Evolutionary conservation across 1,140 invertebrate genomes (phyloP).

Genomic region (Kradibia gibbosae): DNA sequence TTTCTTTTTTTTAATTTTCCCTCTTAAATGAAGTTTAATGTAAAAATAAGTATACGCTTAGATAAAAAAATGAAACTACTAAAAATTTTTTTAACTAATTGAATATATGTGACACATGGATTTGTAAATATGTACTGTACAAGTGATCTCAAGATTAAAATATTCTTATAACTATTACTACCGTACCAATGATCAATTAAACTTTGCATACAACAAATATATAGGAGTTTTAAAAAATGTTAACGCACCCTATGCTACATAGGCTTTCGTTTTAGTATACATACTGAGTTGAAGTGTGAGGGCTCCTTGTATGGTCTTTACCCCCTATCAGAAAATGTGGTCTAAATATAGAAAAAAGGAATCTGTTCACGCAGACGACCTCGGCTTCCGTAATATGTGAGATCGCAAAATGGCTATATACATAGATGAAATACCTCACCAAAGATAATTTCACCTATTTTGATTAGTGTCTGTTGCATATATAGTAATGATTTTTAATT

Average conservation of each 20-base stretch:
- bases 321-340: not conserved
- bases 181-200: too few species aligned
- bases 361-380: not conserved
- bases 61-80: too few species aligned
- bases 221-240: not conserved
- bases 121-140: too few species aligned
- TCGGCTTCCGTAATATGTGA: not conserved
- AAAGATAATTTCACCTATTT: not conserved
- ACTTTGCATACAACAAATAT: too few species aligned
- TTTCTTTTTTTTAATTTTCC: too few species aligned
- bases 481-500: too few species aligned
- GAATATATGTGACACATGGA: too few species aligned
- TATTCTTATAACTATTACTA: too few species aligned
- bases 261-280: not conserved
- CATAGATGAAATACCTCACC: not conserved
- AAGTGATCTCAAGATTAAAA: too few species aligned
- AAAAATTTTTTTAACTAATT: too few species aligned
- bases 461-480: not conserved
- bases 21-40: too few species aligned
- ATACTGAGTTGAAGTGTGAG: not conserved
- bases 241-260: not conserved
- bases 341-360: constrained; percentile 23
- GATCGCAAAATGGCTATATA: not conserved
- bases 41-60: too few species aligned
- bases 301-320: not conserved